These are phyloP conservation scores for Puntigrus tetrazona DNA, from an alignment of 2,113 vertebrate species.

Conservation along the genomic window DNA sequence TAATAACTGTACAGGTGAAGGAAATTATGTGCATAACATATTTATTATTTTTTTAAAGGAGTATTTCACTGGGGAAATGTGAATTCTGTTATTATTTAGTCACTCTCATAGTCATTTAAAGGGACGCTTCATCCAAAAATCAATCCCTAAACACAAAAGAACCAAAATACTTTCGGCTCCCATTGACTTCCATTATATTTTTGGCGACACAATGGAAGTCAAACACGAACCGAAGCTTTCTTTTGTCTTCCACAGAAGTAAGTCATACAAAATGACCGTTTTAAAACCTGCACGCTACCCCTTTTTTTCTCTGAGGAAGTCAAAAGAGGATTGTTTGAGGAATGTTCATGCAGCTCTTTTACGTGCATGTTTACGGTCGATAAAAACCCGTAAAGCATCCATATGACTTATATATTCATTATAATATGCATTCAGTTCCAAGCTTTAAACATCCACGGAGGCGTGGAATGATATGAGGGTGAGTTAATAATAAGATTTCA, in stretches of 20 bases:
- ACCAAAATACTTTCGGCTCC: background rate
- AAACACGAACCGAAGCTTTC: too few relatives aligned
- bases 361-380: background rate
- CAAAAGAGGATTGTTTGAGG: background rate
- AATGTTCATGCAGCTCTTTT: background rate
- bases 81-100: background rate
- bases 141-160: background rate
- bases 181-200: too few relatives aligned
- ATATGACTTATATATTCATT: background rate
- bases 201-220: too few relatives aligned
- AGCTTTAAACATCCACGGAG: background rate
- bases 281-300: background rate
- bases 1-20: background rate
- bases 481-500: background rate
- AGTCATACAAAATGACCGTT: background rate
- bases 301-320: background rate
- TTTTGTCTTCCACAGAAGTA: too few relatives aligned
- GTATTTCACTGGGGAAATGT: background rate
- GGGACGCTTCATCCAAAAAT: background rate
- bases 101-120: background rate
- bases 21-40: background rate
- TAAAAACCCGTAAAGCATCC: background rate
- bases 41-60: conserved; percentile 8
- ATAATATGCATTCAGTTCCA: too few relatives aligned
- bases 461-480: background rate